These are phyloP conservation scores for Busseola fusca DNA, from an alignment of 2,888 invertebrate species.

Conservation along the genomic window DNA sequence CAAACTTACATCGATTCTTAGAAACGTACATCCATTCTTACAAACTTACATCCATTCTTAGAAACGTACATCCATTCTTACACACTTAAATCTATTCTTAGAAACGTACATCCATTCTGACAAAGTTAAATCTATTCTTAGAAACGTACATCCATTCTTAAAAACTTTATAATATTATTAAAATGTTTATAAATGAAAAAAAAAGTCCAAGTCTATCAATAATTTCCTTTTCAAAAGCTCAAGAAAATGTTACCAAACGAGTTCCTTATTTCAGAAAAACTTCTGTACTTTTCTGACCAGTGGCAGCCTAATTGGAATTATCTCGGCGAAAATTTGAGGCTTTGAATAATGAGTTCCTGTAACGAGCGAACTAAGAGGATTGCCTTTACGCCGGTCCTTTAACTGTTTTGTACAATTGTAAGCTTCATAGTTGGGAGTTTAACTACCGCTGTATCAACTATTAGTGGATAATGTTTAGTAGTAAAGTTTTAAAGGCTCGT, in stretches of 20 bases:
- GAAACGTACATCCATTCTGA: too few relatives aligned
- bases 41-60: too few relatives aligned
- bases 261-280: neutral
- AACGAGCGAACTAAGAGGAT: conserved; percentile 74
- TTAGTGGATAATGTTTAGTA: neutral
- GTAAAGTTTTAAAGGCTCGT: neutral
- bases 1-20: too few relatives aligned
- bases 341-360: conserved; percentile 78
- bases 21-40: too few relatives aligned
- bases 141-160: too few relatives aligned
- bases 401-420: conserved; percentile 56
- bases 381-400: conserved; percentile 58
- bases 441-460: neutral
- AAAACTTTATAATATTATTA: too few relatives aligned
- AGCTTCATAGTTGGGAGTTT: conserved; percentile 36
- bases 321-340: conserved; percentile 75
- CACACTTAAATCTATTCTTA: too few relatives aligned
- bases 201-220: too few relatives aligned
- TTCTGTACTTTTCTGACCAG: conserved; percentile 28
- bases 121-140: too few relatives aligned
- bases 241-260: neutral
- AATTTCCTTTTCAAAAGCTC: neutral
- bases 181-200: too few relatives aligned
- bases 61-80: too few relatives aligned
- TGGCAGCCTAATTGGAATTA: conserved; percentile 78